These are phyloP conservation scores for Helicoverpa armigera DNA, from an alignment of 1,140 invertebrate species.

Conservation along the genomic window DNA sequence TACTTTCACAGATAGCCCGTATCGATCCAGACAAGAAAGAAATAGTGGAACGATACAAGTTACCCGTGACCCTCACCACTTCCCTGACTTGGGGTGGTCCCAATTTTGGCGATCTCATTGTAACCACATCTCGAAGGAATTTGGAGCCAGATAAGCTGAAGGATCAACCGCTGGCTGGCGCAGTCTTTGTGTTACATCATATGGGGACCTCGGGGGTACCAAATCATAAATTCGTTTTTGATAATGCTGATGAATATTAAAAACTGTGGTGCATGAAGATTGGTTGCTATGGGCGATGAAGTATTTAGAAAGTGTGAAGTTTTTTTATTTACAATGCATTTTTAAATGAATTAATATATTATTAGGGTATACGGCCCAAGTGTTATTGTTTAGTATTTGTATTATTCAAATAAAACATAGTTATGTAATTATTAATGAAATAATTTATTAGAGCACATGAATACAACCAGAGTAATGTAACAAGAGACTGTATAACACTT, in stretches of 20 bases:
- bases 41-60: constrained; percentile 58
- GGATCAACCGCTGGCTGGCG: constrained; percentile 31
- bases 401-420: neutral
- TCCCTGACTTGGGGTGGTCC: constrained; percentile 92
- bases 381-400: too few species aligned
- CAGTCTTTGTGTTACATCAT: constrained; percentile 42
- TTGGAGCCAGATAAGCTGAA: neutral
- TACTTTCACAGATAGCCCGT: constrained; percentile 55
- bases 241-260: constrained; percentile 48
- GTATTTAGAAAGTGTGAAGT: too few species aligned
- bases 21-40: constrained; percentile 56
- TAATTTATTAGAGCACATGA: constrained; percentile 75
- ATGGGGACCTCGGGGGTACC: constrained; percentile 42
- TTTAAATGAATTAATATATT: too few species aligned
- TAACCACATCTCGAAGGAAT: constrained; percentile 87
- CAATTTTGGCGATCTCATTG: constrained; percentile 90
- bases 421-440: constrained; percentile 59
- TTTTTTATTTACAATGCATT: too few species aligned
- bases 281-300: neutral
- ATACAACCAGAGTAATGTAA: constrained; percentile 71
- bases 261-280: neutral
- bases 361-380: too few species aligned
- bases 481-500: constrained; percentile 69
- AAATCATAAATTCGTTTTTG: constrained; percentile 55
- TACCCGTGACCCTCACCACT: constrained; percentile 90